Base-by-base conservation (phyloP, 2,113 vertebrate species). In the Phalacrocorax pelagicus region DNA sequence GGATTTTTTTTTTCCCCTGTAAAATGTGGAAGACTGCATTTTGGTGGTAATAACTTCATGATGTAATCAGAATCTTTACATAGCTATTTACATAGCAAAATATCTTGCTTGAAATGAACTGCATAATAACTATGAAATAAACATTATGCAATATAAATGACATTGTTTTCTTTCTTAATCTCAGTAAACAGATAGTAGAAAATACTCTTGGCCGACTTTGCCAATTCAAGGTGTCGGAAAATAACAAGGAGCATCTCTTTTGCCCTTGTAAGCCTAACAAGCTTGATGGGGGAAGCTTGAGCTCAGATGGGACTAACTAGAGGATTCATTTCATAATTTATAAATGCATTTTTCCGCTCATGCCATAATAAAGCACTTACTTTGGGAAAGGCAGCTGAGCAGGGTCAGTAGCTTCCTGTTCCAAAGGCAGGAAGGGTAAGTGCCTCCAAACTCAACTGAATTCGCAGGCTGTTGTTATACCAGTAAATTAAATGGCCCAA, bases 181-280 rank as follows among this genome's bases (percentile, higher is more conserved):
- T 47, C 0, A 0, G n/a, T 65, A 89, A 44, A 11, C 11, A 16
- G 12, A 1, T 40, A 23, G 0, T 11, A 27, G 49, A 59, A 67
- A 49, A 9, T 5, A 14, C 10, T 34, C 9, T 47, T 38, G 9
- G 6, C 18, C 55, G 32, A 23, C 24, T 55, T 81, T 8, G 61
- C n/a, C 8, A 26, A 1, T 55, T 63, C 9, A 59, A 63, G 22
- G 38, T 24, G 72, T 75, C 30, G 20, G 57, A 47, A 71, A 40
- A 15, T 8, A 63, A 26, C 0, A 0, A 13, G n/a, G 55, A 40
- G 2, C n/a, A 26, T 27, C 17, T 29, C 11, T 10, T 4, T 12
- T 12, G 10, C 13, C 9, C 13, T 22, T 22, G 15, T 6, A 5
- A 63, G 5, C n/a, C 18, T 20, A 11, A 10, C 29, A 1, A 2